Base-by-base conservation (phyloP, 1,140 invertebrate genomes). In the Pachyrhynchus sulphureomaculatus region DNA sequence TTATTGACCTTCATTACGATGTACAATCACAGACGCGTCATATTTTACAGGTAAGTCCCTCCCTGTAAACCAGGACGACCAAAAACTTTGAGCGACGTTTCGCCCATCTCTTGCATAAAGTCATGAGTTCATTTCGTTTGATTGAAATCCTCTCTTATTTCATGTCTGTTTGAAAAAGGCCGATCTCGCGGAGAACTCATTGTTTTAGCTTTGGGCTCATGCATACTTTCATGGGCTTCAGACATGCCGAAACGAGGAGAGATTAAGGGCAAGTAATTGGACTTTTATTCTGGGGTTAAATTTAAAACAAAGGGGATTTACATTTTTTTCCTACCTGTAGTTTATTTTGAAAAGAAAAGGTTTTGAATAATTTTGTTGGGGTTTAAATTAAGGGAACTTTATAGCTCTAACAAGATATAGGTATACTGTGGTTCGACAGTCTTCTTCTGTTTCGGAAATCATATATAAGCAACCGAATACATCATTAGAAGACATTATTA, bases 81-180 rank as follows among this genome's bases (percentile, higher is more conserved):
- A n/a, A 6, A 6, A 29, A 29, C 26, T 29, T 29, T 10, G 26
- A 10, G 26, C 26, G 26, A 9, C 26, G 26, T 29, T 29, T 29
- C 8, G 26, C 26, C 33, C 34, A 33, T 63, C 73, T 75, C 65
- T 68, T 73, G 71, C 73, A 73, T 73, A 75, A 73, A 75, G 70
- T 72, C 73, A 75, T 75, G 72, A 75, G 72, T 72, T 75, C 73
- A 69, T 75, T 72, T 73, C 70, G 72, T 73, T 75, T 75, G 73
- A 75, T 75, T 75, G 73, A 73, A 75, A 75, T 75, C 73, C 73
- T 68, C 72, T 72, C 72, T 72, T 73, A 73, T 73, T n/a, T 73
- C 72, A 71, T 73, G 69, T 72, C 71, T 68, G 69, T 75, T 73
- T 71, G 70, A 72, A 72, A 75, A 73, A 72, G 71, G 71, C 66